A percentile compares a stretch with the other conserved stretches of the same genome.
phyloP scores from a whole-genome alignment of 2,797 vertebrate genomes.

The Melanotaenia pygmaea region DNA sequence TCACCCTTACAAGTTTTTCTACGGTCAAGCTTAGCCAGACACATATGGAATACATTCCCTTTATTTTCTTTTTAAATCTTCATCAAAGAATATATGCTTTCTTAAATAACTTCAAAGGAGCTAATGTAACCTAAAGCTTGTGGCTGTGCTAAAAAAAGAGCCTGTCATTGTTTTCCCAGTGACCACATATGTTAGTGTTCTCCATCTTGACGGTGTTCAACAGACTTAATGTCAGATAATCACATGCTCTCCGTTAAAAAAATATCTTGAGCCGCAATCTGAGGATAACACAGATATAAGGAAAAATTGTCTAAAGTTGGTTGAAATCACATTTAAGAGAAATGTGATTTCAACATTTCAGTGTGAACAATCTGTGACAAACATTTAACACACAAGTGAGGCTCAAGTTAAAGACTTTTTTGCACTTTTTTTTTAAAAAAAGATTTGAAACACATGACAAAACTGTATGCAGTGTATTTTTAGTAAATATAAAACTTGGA shows the following conservation, averaged over 20 bases:
- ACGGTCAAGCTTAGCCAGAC: constrained; percentile 22
- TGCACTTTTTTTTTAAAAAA: no score
- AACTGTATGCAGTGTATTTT: no score
- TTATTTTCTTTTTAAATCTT: constrained; percentile 16
- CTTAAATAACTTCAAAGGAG: constrained; percentile 37
- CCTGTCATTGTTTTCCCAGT: constrained; percentile 31
- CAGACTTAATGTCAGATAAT: background rate
- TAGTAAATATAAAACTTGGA: no score
- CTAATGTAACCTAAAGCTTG: constrained; percentile 28
- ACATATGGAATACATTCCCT: constrained; percentile 61
- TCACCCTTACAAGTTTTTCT: constrained; percentile 38
- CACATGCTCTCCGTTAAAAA: background rate
- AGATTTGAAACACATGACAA: no score
- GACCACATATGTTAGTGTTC: constrained; percentile 17
- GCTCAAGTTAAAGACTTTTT: no score
- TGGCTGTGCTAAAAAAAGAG: constrained; percentile 32
- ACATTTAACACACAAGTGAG: no score
- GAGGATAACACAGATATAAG: background rate
- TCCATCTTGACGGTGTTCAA: constrained; percentile 14
- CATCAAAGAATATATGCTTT: constrained; percentile 21
- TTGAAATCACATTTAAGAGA: background rate
- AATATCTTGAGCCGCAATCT: background rate
- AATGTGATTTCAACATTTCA: no score
- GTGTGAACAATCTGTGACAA: no score
- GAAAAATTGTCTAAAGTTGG: background rate